phyloP scores from a whole-genome alignment of 2,113 vertebrate species.

The Climacteris rufus region DNA sequence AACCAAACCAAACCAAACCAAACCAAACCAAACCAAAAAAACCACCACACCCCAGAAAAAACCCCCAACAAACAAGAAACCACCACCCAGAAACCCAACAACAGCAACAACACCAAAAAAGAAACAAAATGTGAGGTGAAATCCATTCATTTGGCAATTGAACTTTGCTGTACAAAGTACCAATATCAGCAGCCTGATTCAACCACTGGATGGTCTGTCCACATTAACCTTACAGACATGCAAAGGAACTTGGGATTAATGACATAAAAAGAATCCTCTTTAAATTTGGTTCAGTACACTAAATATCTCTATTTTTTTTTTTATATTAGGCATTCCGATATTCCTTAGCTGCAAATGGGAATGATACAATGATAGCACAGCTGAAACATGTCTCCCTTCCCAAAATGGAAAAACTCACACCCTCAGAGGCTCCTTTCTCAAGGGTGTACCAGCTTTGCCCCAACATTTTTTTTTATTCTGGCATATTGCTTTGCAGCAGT shows the following conservation, averaged over 20 bases:
- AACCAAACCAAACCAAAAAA: not conserved
- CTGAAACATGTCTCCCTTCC: not conserved
- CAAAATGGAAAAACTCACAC: not conserved
- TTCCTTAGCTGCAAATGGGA: not conserved
- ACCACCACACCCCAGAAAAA: not conserved
- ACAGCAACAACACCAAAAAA: not conserved
- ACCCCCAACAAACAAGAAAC: not conserved
- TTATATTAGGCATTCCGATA: not conserved
- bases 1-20: no score
- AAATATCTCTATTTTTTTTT: not conserved
- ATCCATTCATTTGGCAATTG: not conserved
- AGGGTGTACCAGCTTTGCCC: not conserved
- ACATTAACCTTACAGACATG: not conserved
- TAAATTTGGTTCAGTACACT: not conserved
- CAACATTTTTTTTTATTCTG: not conserved
- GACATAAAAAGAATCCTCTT: not conserved
- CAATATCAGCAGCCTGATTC: not conserved
- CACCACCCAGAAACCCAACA: not conserved
- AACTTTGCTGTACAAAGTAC: not conserved
- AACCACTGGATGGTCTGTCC: rapidly evolving
- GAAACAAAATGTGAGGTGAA: rapidly evolving
- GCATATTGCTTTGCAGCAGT: not conserved
- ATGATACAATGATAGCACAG: not conserved
- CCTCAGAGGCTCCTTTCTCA: not conserved
- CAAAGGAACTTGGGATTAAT: not conserved